Base-by-base conservation (phyloP, 2,888 invertebrate species). In the Stenchaetothrips biformis region DNA sequence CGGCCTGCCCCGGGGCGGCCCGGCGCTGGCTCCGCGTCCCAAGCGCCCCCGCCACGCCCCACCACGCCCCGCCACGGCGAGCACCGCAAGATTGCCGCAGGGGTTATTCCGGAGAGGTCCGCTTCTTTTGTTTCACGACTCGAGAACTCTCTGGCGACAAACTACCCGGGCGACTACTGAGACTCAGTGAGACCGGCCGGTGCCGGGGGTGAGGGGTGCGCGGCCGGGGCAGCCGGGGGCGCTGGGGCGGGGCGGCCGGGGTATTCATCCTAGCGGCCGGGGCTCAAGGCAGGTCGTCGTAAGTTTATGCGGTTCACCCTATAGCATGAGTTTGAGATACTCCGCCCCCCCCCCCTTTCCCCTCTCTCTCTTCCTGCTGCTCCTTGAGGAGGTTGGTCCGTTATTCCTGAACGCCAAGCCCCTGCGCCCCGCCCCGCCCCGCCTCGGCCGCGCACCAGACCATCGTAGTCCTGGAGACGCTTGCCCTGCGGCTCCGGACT, bases 241-340 rank as follows among this genome's bases (percentile, higher is more conserved):
- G 37, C 37, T 2, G 37, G 21, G 67, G 21, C 21, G 67, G 67
- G 21, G 21, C 21, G 67, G 21, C 21, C 4, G 62, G 59, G 18
- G 59, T 13, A 59, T 59, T 59, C 59, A 59, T 59, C 59, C 59
- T 59, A 16, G 59, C 18, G 59, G 59, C 18, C 59, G 18, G 59
- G 59, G 16, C 59, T 16, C 59, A 18, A 18, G 53, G 13, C 53
- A 53, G 53, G 67, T 25, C 67, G 21, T 74, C 67, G 67, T 25
- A 74, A 74, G 67, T 74, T 74, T 74, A 74, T 74, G 67, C 67
- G 67, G 67, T 74, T 74, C 21, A 74, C 67, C 67, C 67, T 74
- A 74, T 74, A 74, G 67, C 67, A 25, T 74, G 67, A 74, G 67
- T 74, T 74, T 74, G 67, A 74, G 67, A 21, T 74, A 53, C 25